Conservation (phyloP, 2,113 vertebrate species). For the Clinocottus analis region DNA sequence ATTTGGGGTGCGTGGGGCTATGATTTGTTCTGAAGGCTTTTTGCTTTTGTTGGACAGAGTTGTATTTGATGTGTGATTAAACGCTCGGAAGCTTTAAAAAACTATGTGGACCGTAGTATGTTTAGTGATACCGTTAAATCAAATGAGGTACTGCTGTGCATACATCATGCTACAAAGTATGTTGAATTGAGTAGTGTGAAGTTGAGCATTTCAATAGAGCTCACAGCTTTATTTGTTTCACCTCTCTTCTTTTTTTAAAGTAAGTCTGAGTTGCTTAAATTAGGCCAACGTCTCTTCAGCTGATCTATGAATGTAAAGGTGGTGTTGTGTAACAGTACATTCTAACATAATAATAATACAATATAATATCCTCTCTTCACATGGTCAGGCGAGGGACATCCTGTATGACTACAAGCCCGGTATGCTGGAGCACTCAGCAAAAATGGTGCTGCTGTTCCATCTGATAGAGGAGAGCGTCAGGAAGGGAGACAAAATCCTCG, state of each 20-base stretch:
- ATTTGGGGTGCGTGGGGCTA: neutral
- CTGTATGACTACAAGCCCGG: conserved; percentile 91
- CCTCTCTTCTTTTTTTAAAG: neutral
- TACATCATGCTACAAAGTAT: neutral
- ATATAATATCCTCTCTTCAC: neutral
- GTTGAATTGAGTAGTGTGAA: neutral
- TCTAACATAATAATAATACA: neutral
- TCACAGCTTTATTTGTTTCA: neutral
- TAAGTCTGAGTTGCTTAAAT: neutral
- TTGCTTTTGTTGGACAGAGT: neutral
- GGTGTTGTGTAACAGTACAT: neutral
- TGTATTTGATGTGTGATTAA: neutral
- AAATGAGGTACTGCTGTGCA: neutral
- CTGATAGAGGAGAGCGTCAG: conserved; percentile 93
- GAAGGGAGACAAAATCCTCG: conserved; percentile 93
- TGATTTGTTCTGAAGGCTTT: neutral
- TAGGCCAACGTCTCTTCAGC: neutral
- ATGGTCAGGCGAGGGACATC: conserved; percentile 90
- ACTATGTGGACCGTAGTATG: neutral
- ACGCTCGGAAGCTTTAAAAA: neutral
- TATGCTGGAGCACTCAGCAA: conserved; percentile 93
- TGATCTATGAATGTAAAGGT: neutral
- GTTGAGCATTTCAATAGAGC: neutral
- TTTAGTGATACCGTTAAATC: neutral
- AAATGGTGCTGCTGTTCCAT: conserved; percentile 96